Evolutionary conservation across 2,888 invertebrate species (phyloP).

Genomic region (Dusona sp.): DNA sequence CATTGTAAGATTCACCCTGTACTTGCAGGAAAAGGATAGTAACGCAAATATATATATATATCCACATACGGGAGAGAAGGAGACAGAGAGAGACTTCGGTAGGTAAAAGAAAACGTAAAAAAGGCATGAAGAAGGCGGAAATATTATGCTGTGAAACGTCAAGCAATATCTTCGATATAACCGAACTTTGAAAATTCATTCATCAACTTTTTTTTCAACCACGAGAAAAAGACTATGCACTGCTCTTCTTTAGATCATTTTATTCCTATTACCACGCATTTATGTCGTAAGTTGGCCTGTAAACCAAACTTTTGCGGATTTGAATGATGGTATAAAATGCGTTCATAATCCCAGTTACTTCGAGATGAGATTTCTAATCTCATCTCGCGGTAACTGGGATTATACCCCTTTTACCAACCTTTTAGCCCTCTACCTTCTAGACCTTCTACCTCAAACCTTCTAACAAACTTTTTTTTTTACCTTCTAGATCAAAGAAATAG

Average conservation of each 20-base stretch:
- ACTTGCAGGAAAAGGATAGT: slow-evolving; percentile 35
- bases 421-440: no score
- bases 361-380: not conserved
- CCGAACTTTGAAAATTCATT: slow-evolving; percentile 72
- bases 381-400: no score
- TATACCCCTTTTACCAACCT: no score
- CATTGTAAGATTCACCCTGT: slow-evolving; percentile 25
- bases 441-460: no score
- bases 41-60: slow-evolving; percentile 3
- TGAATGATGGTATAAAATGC: not conserved
- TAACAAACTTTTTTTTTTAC: no score
- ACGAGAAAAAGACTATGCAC: not conserved
- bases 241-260: not conserved
- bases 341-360: not conserved
- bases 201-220: slow-evolving; percentile 51
- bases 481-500: no score
- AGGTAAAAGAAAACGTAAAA: slow-evolving; percentile 35
- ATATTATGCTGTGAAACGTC: slow-evolving; percentile 20
- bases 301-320: not conserved
- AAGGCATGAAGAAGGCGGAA: slow-evolving; percentile 1
- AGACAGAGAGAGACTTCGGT: not conserved
- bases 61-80: not conserved
- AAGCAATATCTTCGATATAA: slow-evolving; percentile 31
- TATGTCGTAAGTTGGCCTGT: not conserved
- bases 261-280: not conserved